Percentiles rank a stretch among this genome's conserved stretches.
phyloP scores from a whole-genome alignment of 2,888 invertebrate species.

The Oligia strigilis region DNA sequence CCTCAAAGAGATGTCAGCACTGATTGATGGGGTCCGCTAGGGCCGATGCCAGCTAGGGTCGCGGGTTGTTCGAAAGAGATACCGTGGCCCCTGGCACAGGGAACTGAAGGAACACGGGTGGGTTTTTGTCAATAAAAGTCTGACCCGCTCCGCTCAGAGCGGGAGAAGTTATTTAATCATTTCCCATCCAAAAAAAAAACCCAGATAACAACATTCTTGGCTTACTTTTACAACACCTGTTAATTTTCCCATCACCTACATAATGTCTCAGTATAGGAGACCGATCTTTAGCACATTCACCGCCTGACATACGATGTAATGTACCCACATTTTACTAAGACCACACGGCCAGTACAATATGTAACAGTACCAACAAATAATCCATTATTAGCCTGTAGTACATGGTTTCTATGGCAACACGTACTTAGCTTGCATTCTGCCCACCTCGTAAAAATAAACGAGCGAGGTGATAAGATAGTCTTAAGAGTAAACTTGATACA shows the following conservation, averaged over 20 bases:
- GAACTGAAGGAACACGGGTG: too few relatives aligned
- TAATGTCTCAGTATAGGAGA: too few relatives aligned
- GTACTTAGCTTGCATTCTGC: slow-evolving; percentile 40
- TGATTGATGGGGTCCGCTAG: too few relatives aligned
- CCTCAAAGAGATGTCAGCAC: too few relatives aligned
- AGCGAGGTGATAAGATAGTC: slow-evolving; percentile 45
- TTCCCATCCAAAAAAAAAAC: too few relatives aligned
- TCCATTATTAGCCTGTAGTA: slow-evolving; percentile 12
- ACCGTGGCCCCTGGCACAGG: too few relatives aligned
- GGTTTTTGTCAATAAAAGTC: too few relatives aligned
- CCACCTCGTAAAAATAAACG: slow-evolving; percentile 51
- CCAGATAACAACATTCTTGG: not conserved
- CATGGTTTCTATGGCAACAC: slow-evolving; percentile 19
- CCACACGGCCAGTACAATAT: slow-evolving; percentile 32
- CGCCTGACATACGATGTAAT: not conserved
- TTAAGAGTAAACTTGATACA: slow-evolving; percentile 28
- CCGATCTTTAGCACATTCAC: not conserved
- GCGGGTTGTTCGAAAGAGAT: too few relatives aligned
- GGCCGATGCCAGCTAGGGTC: too few relatives aligned
- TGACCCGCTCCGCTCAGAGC: too few relatives aligned
- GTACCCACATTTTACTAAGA: slow-evolving; percentile 10
- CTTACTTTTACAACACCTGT: not conserved
- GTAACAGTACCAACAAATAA: slow-evolving; percentile 26
- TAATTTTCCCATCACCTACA: not conserved
- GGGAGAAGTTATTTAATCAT: too few relatives aligned